A percentile compares a stretch with the other conserved stretches of the same genome.
Conservation (phyloP, 2,797 vertebrate genomes). For the Kryptopterus vitreolus region DNA sequence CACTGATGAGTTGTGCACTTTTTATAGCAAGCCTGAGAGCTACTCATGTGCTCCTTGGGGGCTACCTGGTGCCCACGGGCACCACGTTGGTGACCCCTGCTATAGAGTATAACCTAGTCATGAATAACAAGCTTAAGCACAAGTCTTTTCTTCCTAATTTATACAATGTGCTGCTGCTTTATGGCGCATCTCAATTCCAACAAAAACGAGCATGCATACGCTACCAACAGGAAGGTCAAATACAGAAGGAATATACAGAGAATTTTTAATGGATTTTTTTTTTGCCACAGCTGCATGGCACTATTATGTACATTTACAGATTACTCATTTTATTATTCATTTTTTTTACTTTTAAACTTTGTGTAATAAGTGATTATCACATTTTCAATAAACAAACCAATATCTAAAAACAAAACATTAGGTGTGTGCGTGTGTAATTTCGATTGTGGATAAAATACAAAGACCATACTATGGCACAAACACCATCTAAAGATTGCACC, state of each 20-base stretch:
- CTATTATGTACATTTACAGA: conserved; percentile 17
- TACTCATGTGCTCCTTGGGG: no score
- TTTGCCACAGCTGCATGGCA: conserved; percentile 13
- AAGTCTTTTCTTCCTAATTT: not conserved
- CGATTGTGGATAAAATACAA: not conserved
- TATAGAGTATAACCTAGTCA: not conserved
- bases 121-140: not conserved
- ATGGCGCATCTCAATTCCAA: not conserved
- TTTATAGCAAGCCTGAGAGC: no score
- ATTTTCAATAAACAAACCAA: conserved; percentile 34
- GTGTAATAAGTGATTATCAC: conserved; percentile 2
- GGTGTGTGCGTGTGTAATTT: not conserved
- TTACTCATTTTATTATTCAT: not conserved
- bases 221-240: not conserved
- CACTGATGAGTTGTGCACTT: no score
- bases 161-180: not conserved
- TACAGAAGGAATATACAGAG: not conserved
- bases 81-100: no score
- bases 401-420: conserved; percentile 1
- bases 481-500: not conserved
- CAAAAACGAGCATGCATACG: conserved; percentile 8
- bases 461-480: not conserved
- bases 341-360: conserved; percentile 18
- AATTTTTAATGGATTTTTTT: not conserved
- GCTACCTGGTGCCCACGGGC: no score